Evolutionary conservation across 2,888 invertebrate genomes (phyloP).

Genomic region (Ophioninae sp.): DNA sequence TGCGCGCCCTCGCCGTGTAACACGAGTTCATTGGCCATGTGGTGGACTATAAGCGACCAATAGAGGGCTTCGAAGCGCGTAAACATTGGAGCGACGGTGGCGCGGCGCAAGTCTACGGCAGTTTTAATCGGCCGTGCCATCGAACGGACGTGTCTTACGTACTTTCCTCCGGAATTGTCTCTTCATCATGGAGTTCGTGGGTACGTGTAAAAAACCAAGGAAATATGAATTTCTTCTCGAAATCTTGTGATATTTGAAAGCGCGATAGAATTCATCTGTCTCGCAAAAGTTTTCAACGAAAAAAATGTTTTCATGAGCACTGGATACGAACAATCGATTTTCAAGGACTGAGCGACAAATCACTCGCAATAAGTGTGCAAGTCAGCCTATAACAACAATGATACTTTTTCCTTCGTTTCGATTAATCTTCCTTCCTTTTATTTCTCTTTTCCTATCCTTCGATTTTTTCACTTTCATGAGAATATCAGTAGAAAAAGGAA

Average conservation of each 20-base stretch:
- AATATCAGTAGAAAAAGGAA: neutral
- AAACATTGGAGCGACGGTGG: neutral
- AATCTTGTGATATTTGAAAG: conserved; percentile 35
- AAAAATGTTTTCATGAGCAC: neutral
- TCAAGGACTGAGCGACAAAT: conserved; percentile 9
- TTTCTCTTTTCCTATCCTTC: neutral
- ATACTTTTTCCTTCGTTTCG: conserved; percentile 24
- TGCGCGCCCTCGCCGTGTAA: no score
- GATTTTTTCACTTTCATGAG: neutral
- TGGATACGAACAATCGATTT: neutral
- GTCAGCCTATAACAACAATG: conserved; percentile 68
- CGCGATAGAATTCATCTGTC: conserved; percentile 38
- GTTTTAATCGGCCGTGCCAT: conserved; percentile 5
- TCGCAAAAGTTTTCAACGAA: neutral
- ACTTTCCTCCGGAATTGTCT: conserved; percentile 24
- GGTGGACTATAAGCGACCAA: conserved; percentile 2
- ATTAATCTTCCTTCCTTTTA: conserved; percentile 32
- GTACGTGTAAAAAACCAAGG: conserved; percentile 68
- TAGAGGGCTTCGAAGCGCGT: neutral
- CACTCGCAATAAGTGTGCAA: conserved; percentile 60
- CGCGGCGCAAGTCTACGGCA: conserved; percentile 1
- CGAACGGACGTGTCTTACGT: neutral
- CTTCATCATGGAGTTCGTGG: conserved; percentile 76
- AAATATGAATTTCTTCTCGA: conserved; percentile 58
- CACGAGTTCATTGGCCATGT: conserved; percentile 1